Conservation (phyloP, 2,888 invertebrate species). For the Acleris cristana region DNA sequence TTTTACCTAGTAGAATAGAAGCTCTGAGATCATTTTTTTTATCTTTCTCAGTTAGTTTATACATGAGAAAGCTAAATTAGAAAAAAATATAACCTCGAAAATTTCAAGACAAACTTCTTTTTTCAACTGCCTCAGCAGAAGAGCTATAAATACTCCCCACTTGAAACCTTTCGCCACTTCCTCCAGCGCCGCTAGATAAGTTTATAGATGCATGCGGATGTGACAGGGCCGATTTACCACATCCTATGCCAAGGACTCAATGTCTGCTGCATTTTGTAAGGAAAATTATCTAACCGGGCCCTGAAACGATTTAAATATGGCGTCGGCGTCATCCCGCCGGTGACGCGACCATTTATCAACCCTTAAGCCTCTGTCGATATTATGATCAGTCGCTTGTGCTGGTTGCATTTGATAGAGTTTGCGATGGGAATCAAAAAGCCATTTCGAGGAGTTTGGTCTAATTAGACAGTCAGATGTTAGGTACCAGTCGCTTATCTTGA, state of each 20-base stretch:
- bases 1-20: too few relatives aligned
- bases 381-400: slow-evolving; percentile 78
- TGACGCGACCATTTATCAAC: slow-evolving; percentile 81
- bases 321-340: slow-evolving; percentile 74
- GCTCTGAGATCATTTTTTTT: too few relatives aligned
- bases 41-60: too few relatives aligned
- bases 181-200: slow-evolving; percentile 25
- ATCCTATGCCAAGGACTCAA: too few relatives aligned
- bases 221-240: slow-evolving; percentile 73
- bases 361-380: slow-evolving; percentile 82
- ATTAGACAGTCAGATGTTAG: too few relatives aligned
- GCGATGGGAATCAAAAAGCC: background rate
- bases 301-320: slow-evolving; percentile 74
- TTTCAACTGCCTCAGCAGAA: background rate
- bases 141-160: background rate
- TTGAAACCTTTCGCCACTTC: slow-evolving; percentile 5
- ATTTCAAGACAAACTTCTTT: background rate
- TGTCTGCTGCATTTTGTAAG: too few relatives aligned
- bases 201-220: slow-evolving; percentile 59
- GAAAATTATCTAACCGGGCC: too few relatives aligned
- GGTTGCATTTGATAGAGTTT: slow-evolving; percentile 50
- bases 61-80: too few relatives aligned
- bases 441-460: too few relatives aligned
- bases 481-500: too few relatives aligned
- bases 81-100: background rate